A percentile compares a stretch with the other conserved stretches of the same genome.
These are phyloP conservation scores for Rousettus madagascariensis DNA, from an alignment of 2,797 vertebrate species.

Conservation along the genomic window DNA sequence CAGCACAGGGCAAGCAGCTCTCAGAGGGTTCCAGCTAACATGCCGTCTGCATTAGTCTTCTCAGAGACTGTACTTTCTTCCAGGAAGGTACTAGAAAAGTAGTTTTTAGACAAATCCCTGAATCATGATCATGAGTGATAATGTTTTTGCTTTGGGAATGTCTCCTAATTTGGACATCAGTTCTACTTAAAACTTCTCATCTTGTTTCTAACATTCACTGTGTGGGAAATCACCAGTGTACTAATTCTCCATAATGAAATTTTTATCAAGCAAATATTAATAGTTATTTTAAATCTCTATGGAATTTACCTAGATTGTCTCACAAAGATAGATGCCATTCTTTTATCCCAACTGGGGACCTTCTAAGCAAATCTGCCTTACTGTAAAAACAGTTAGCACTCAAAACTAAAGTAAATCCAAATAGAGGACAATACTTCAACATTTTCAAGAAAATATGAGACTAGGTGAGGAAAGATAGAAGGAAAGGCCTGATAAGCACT, in stretches of 20 bases:
- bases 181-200: constrained; percentile 30
- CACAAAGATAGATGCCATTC: constrained; percentile 31
- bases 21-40: constrained; percentile 26
- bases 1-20: background rate
- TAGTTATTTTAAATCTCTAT: constrained; percentile 46
- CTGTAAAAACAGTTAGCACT: background rate
- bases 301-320: constrained; percentile 48
- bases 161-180: constrained; percentile 63
- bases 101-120: constrained; percentile 63
- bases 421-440: background rate
- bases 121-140: constrained; percentile 52
- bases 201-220: constrained; percentile 37
- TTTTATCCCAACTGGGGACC: constrained; percentile 25
- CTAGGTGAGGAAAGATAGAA: background rate
- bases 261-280: constrained; percentile 70
- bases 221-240: constrained; percentile 22
- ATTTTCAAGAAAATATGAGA: constrained; percentile 13
- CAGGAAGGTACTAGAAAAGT: constrained; percentile 37
- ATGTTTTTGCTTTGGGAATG: constrained; percentile 32
- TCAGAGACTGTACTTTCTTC: constrained; percentile 33
- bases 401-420: constrained; percentile 10
- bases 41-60: background rate
- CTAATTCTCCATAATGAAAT: background rate
- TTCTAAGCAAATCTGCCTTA: constrained; percentile 53
- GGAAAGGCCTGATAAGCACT: background rate